phyloP scores from a whole-genome alignment of 2,888 invertebrate genomes.

The Frankliniella intonsa region DNA sequence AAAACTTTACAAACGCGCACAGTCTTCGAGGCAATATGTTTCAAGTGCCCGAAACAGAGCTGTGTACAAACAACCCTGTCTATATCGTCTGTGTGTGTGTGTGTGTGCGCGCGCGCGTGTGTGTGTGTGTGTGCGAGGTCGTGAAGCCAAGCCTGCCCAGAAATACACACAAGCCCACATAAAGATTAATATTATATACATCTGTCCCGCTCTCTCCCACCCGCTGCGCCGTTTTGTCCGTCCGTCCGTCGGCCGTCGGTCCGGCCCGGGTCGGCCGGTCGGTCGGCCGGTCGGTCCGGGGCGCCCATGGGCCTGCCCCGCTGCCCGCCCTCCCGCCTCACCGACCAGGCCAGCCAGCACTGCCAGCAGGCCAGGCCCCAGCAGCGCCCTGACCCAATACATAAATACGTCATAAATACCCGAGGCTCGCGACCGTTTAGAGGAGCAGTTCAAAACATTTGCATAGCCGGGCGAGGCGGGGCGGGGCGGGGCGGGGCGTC shows the following conservation, averaged over 20 bases:
- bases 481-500: too few species aligned
- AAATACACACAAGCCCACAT: constrained; percentile 25
- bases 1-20: constrained; percentile 2
- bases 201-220: constrained; percentile 18
- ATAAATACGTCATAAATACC: constrained; percentile 26
- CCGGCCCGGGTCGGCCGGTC: not conserved
- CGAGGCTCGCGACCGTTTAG: not conserved
- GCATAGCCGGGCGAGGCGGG: not conserved
- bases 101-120: not conserved
- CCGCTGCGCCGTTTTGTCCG: constrained; percentile 19
- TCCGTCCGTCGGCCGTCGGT: not conserved
- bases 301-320: not conserved
- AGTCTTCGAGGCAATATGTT: constrained; percentile 18
- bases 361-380: not conserved
- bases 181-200: constrained; percentile 25
- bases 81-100: not conserved
- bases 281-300: not conserved
- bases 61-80: constrained; percentile 26
- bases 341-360: not conserved
- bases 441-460: not conserved
- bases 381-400: not conserved
- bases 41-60: constrained; percentile 22
- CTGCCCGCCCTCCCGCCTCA: not conserved
- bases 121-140: constrained; percentile 4
- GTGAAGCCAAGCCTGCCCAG: constrained; percentile 21